These are phyloP conservation scores for Ctenopoma kingsleyae DNA, from an alignment of 2,797 vertebrate genomes.

Conservation along the genomic window DNA sequence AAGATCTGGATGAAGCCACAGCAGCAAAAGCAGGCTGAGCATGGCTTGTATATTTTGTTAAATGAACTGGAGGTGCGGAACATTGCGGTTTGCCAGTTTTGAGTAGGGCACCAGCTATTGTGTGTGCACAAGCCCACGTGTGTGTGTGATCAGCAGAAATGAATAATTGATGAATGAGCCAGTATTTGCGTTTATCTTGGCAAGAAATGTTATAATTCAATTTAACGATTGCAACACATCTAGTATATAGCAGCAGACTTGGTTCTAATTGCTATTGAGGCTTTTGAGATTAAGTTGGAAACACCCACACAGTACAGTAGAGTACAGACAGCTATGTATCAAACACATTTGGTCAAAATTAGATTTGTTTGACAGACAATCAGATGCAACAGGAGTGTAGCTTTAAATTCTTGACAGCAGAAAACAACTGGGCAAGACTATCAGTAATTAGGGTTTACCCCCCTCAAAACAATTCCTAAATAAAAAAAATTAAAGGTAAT, in stretches of 20 bases:
- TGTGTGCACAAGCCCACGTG: conserved; percentile 26
- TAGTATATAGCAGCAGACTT: conserved; percentile 44
- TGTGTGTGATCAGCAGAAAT: conserved; percentile 47
- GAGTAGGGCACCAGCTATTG: conserved; percentile 65
- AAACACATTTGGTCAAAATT: conserved; percentile 27
- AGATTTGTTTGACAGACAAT: conserved; percentile 26
- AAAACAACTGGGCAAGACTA: conserved; percentile 7
- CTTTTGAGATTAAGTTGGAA: conserved; percentile 30
- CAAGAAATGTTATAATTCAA: conserved; percentile 60
- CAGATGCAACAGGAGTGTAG: conserved; percentile 10
- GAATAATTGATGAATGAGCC: conserved; percentile 70
- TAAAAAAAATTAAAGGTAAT: not conserved
- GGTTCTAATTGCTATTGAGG: conserved; percentile 51
- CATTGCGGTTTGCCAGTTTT: conserved; percentile 29
- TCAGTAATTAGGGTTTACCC: conserved; percentile 4
- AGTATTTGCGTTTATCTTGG: conserved; percentile 71
- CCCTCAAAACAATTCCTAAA: not conserved
- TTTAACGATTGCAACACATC: conserved; percentile 44
- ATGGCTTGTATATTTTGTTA: conserved; percentile 16
- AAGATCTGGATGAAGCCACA: conserved; percentile 35
- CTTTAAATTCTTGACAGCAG: conserved; percentile 20
- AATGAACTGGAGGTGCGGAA: conserved; percentile 50
- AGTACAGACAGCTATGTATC: conserved; percentile 1
- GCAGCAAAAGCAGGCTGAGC: conserved; percentile 19
- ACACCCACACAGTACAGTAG: conserved; percentile 39